phyloP scores from a whole-genome alignment of 2,113 vertebrate species.

The Dromaius novaehollandiae region DNA sequence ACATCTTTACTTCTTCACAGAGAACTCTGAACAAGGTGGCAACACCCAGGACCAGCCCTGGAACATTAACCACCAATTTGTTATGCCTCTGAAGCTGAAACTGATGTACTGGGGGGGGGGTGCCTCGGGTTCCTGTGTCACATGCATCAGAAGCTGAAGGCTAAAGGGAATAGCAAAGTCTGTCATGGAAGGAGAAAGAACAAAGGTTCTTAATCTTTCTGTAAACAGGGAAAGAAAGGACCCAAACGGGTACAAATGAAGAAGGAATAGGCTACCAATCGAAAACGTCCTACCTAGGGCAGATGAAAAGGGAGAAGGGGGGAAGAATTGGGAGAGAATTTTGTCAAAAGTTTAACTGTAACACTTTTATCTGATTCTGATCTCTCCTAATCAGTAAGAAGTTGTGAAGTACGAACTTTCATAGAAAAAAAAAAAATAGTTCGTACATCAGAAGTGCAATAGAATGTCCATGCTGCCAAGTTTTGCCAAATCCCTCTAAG shows the following conservation, averaged over 20 bases:
- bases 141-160: accelerated
- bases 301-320: neutral
- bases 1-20: neutral
- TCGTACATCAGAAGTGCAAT: neutral
- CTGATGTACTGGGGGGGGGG: neutral
- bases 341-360: neutral
- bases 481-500: too few species aligned
- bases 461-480: neutral
- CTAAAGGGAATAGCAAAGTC: neutral
- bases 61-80: neutral
- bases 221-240: neutral
- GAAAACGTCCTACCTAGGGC: neutral
- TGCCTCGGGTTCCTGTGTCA: neutral
- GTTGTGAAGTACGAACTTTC: too few species aligned
- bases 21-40: neutral
- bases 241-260: neutral
- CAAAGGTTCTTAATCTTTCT: neutral
- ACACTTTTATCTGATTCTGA: accelerated
- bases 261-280: neutral
- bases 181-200: neutral
- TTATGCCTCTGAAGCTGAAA: neutral
- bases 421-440: too few species aligned
- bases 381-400: neutral
- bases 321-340: neutral
- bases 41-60: neutral